Evolutionary conservation across 2,113 vertebrate genomes (phyloP), one percentile per base, ranked within the genome.

Genomic region (Chitala chitala): DNA sequence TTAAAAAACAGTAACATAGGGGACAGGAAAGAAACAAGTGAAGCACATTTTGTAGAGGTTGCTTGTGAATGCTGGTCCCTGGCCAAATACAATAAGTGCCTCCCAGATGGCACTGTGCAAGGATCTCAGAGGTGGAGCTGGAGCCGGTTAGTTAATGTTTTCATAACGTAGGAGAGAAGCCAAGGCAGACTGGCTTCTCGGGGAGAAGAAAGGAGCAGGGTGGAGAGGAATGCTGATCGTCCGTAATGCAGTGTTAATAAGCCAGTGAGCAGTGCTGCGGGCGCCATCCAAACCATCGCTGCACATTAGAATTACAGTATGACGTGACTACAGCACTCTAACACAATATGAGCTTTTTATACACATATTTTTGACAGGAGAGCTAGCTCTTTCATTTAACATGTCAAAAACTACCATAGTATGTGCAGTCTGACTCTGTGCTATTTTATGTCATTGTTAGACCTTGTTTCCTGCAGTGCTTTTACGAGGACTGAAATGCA

Each of bases 51-150:
- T 38, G 59, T 63, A 63, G 38, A 63, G 38, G 33, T 33, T 63
- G 31, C 59, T 33, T 63, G 38, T 63, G 59, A 33, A 63, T 29
- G 38, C 8, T 38, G 59, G 59, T 63, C 59, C 33, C 33, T 2
- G 17, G 59, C 59, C 59, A 63, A 63, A 20, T 63, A 38, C 59
- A 63, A 63, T 63, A 63, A 63, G 31, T 63, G 59, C 59, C 31
- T 63, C 59, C 59, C 59, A 63, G 59, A 63, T 63, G 59, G 59
- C 59, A 22, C n/a, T 63, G 59, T 33, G 59, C 38, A 38, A 63
- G 59, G 59, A 38, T 63, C 59, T 63, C 59, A 63, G 59, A 33
- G 38, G 59, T 63, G 33, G 29, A 38, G 59, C 59, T 38, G 59
- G 59, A 63, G 59, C 33, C n/a, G 59, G 59, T 3, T 63, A 63